Base-by-base conservation (phyloP, 2,888 invertebrate species). In the Synanthedon myopaeformis region DNA sequence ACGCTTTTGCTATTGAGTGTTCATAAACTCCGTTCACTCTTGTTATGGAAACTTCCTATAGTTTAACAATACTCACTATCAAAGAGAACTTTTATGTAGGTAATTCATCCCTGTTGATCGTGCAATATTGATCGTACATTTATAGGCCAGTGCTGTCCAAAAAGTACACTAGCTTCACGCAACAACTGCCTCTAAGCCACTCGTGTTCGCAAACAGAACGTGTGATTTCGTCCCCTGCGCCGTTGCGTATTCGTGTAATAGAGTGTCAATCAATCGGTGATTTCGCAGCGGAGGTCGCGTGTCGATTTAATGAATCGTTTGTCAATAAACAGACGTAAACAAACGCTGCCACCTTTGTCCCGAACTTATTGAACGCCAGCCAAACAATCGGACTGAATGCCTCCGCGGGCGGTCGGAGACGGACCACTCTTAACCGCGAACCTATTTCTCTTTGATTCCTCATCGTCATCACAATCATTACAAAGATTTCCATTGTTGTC, bases 231-330 rank as follows among this genome's bases (percentile, higher is more conserved):
- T 42, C 51, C 50, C 48, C 19, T 51, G 17, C 51, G 41, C 42
- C 51, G 51, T 52, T 49, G 53, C 49, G 8, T 13, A 42, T 13
- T 28, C 51, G 17, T 55, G 57, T 59, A 60, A 58, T 57, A 55
- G 56, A 57, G 58, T 59, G 59, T 57, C 59, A 58, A 53, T 54
- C 53, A 58, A 56, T 57, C 57, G 55, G 56, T 61, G 58, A 59
- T 67, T 65, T 70, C 68, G 66, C 63, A 61, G 66, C 63, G 61
- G 65, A 45, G 54, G 70, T 64, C 82, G 70, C 82, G 82, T 79
- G 80, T 68, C 78, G 67, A 66, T 64, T 58, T 77, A 77, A 76
- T 72, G 74, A 77, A 67, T 70, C 63, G 67, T 71, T 70, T 69
- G 72, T 68, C 74, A 61, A 72, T 56, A 58, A 55, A 72, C 70